Evolutionary conservation across 2,888 invertebrate genomes (phyloP).

Genomic region (Drosophila antonietae): DNA sequence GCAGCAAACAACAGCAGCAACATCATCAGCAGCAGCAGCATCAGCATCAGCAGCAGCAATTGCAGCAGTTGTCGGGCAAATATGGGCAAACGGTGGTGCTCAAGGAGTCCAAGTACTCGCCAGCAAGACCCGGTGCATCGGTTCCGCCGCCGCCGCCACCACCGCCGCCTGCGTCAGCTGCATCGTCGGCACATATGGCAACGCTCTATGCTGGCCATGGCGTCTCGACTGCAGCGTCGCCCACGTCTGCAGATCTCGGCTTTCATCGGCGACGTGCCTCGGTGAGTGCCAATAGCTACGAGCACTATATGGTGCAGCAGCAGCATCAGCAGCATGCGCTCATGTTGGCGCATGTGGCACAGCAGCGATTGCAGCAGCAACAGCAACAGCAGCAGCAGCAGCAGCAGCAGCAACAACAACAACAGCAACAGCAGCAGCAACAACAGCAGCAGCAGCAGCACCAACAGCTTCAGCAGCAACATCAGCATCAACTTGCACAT

Average conservation of each 20-base stretch:
- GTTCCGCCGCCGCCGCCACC: constrained; percentile 60
- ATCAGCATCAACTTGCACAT: constrained; percentile 24
- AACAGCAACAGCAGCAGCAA: constrained; percentile 43
- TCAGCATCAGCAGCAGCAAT: constrained; percentile 32
- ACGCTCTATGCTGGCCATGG: constrained; percentile 54
- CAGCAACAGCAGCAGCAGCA: constrained; percentile 77
- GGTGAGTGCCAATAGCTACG: constrained; percentile 78
- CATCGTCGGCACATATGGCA: constrained; percentile 58
- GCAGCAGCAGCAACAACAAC: constrained; percentile 57
- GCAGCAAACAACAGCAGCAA: constrained; percentile 43
- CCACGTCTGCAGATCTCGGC: constrained; percentile 69
- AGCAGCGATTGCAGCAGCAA: constrained; percentile 56
- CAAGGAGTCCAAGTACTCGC: constrained; percentile 63
- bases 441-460: constrained; percentile 43
- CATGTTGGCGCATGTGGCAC: constrained; percentile 70
- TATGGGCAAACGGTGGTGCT: constrained; percentile 52
- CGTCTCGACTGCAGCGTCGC: constrained; percentile 39
- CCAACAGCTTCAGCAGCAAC: neutral
- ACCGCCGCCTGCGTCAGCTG: constrained; percentile 40
- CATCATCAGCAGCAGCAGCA: constrained; percentile 37
- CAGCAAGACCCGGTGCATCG: constrained; percentile 49
- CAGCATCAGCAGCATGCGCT: constrained; percentile 74
- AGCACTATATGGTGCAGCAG: constrained; percentile 79
- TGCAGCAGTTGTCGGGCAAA: constrained; percentile 38
- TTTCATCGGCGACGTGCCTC: constrained; percentile 80